Base-by-base conservation (phyloP, 2,888 invertebrate species). In the Mechanitis mazaeus region DNA sequence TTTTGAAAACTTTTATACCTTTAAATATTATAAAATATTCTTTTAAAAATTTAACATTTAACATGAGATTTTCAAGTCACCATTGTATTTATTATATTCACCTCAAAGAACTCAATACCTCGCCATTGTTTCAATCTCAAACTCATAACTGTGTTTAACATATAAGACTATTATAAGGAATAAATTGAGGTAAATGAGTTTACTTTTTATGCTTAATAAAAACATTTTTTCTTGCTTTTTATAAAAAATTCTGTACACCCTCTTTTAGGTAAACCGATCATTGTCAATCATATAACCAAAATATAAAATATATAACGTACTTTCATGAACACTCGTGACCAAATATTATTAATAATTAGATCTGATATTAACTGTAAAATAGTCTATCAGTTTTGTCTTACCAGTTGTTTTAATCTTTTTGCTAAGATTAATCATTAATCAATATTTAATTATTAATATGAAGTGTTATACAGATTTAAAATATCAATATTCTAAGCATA, bases 281-380 rank as follows among this genome's bases (percentile, higher is more conserved):
- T 33, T 62, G 55, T 58, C 45, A 62, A 58, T 62, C 55, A 55
- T 6, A 35, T 2, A 35, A 6, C 33, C 50, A 58, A 31, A 55
- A 50, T 61, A 54, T 54, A 53, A 55, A 54, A 45, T 58, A 55
- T 20, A 20, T 20, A 55, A 20, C 38, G 45, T 33, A 55, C 20
- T 47, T 58, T 62, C 58, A 58, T 55, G n/a, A 35, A 3, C n/a
- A 42, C 7, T n/a, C 20, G 33, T 47, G 33, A 42, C 11, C 33
- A 47, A 12, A 20, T 58, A 6, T 35, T 35, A 35, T 35, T 5
- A 35, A 35, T 35, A 35, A 5, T 6, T 6, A 35, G 2, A 35
- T 5, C 35, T 2, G 35, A 35, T 3, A 6, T 35, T 5, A 42
- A 42, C 9, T 9, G 9, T 42, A 9, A 7, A 9, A 42, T 11